Evolutionary conservation across 2,797 vertebrate genomes (phyloP).

Genomic region (Melanotaenia trifasciata): DNA sequence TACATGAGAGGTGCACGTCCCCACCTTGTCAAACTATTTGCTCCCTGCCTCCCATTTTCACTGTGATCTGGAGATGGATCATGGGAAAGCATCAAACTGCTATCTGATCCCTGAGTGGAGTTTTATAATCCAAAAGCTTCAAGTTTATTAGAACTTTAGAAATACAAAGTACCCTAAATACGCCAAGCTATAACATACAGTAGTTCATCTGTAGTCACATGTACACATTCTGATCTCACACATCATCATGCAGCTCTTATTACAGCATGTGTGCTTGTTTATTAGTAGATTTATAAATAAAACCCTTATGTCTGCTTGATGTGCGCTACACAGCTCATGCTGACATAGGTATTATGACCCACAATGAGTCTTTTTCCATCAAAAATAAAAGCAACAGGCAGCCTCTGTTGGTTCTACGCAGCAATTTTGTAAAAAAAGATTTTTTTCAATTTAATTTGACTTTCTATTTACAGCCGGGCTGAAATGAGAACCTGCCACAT

Average conservation of each 20-base stretch:
- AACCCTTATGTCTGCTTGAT: slow-evolving; percentile 29
- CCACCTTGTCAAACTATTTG: slow-evolving; percentile 65
- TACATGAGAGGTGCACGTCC: slow-evolving; percentile 66
- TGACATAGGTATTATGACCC: slow-evolving; percentile 37
- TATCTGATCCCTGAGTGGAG: slow-evolving; percentile 17
- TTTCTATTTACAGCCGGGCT: slow-evolving; percentile 45
- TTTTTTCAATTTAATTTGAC: slow-evolving; percentile 64
- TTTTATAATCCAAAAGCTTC: not conserved
- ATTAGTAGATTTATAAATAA: slow-evolving; percentile 45
- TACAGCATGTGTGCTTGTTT: slow-evolving; percentile 12
- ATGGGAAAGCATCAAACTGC: slow-evolving; percentile 17
- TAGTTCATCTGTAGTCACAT: not conserved
- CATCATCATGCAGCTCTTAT: slow-evolving; percentile 11
- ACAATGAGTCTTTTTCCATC: slow-evolving; percentile 43
- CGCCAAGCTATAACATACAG: not conserved
- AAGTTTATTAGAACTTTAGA: not conserved
- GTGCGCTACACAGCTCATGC: slow-evolving; percentile 37
- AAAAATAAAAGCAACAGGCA: slow-evolving; percentile 55
- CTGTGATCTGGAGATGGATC: slow-evolving; percentile 48
- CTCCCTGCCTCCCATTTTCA: slow-evolving; percentile 23
- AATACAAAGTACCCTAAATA: not conserved
- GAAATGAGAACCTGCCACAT: slow-evolving; percentile 68
- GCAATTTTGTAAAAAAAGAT: slow-evolving; percentile 61
- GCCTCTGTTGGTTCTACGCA: slow-evolving; percentile 21
- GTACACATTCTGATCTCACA: not conserved